These are phyloP conservation scores for Noctua janthina DNA, from an alignment of 2,888 invertebrate genomes.

Conservation along the genomic window DNA sequence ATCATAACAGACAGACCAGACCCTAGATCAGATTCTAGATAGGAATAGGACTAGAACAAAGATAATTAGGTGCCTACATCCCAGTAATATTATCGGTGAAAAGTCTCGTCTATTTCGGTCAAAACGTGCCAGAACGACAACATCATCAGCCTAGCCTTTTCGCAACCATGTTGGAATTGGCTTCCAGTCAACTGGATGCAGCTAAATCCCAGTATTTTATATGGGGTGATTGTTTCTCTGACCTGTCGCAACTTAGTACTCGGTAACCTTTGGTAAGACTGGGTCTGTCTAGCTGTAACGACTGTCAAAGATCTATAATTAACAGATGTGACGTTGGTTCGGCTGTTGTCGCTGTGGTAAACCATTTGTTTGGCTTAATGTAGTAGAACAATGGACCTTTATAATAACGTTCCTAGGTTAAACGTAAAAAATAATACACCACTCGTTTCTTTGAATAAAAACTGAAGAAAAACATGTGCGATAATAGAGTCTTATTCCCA, in stretches of 20 bases:
- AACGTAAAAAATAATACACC: neutral
- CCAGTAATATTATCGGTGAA: neutral
- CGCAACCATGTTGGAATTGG: neutral
- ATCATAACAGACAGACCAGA: no score
- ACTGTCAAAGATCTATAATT: neutral
- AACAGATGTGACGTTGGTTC: neutral
- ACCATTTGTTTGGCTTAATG: neutral
- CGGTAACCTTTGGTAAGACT: neutral
- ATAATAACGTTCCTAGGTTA: neutral
- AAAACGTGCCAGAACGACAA: neutral
- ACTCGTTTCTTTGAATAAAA: neutral
- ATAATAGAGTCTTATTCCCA: constrained; percentile 60
- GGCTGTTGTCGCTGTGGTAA: neutral
- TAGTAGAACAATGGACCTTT: neutral
- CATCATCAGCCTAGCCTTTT: neutral
- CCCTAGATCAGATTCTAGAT: no score
- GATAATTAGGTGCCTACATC: neutral
- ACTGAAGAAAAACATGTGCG: constrained; percentile 35
- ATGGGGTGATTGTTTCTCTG: neutral
- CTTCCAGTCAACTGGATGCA: neutral
- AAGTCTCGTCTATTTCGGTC: neutral
- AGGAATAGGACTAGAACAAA: neutral
- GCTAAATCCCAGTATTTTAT: neutral
- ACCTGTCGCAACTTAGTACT: neutral
- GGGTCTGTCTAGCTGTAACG: neutral